A percentile compares a stretch with the other conserved stretches of the same genome.
Evolutionary conservation across 1,140 invertebrate genomes (phyloP).

Genomic region (Pseudomyrmex pallidus): DNA sequence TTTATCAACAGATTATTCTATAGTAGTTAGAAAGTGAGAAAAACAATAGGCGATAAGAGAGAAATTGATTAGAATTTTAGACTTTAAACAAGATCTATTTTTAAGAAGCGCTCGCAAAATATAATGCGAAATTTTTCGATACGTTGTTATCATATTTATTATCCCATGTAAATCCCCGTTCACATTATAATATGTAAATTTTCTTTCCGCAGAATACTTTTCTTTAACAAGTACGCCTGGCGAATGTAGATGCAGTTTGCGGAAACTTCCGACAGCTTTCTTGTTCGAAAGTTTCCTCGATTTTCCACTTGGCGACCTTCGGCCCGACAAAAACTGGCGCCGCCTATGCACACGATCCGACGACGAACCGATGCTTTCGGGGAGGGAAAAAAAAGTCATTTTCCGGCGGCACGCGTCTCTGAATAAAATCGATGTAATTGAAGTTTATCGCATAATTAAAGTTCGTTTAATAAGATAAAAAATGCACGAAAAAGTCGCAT

Average conservation of each 20-base stretch:
- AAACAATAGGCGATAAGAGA: no score
- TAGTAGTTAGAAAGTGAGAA: no score
- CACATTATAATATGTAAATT: conserved; percentile 58
- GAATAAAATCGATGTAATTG: conserved; percentile 48
- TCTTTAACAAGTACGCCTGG: conserved; percentile 45
- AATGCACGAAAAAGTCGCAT: neutral
- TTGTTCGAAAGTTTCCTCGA: conserved; percentile 54
- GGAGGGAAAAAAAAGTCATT: conserved; percentile 50
- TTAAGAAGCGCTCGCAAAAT: neutral
- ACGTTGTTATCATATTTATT: conserved; percentile 59
- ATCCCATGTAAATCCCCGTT: conserved; percentile 50
- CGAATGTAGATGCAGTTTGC: conserved; percentile 55
- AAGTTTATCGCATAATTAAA: conserved; percentile 30
- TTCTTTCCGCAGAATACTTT: conserved; percentile 45
- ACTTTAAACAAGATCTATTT: conserved; percentile 10
- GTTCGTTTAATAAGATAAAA: no score
- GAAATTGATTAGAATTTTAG: neutral
- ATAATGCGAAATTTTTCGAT: conserved; percentile 39
- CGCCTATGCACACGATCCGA: conserved; percentile 35
- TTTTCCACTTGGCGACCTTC: conserved; percentile 58
- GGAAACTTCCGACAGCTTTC: conserved; percentile 51
- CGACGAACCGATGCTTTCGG: conserved; percentile 41
- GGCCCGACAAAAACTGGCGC: conserved; percentile 38
- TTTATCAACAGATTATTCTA: no score
- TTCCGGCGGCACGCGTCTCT: conserved; percentile 49